Evolutionary conservation across 2,113 vertebrate species (phyloP).

Genomic region (Cygnus atratus): DNA sequence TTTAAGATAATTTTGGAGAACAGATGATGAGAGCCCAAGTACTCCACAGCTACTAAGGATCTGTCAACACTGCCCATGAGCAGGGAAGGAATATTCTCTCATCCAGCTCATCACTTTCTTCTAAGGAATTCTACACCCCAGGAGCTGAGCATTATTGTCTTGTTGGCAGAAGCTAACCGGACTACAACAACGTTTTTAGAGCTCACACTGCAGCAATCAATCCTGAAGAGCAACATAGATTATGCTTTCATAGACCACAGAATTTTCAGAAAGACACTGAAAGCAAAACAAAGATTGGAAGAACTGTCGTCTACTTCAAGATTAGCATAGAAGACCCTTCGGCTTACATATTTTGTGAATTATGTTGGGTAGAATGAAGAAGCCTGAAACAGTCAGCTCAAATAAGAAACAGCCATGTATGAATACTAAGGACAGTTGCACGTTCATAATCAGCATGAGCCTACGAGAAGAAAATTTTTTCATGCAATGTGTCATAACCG

Average conservation of each 20-base stretch:
- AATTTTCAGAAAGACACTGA: background rate
- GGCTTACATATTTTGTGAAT: background rate
- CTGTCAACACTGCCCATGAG: background rate
- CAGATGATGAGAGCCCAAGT: background rate
- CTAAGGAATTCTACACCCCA: background rate
- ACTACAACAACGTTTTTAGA: background rate
- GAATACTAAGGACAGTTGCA: background rate
- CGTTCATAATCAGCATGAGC: background rate
- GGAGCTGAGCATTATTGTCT: background rate
- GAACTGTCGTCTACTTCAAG: background rate
- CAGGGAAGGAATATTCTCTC: background rate
- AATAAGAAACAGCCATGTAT: background rate
- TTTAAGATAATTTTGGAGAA: background rate
- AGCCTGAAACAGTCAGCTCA: background rate
- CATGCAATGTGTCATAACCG: background rate
- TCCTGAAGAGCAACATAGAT: background rate
- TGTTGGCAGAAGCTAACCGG: background rate
- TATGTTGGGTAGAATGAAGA: background rate
- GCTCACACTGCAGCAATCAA: background rate
- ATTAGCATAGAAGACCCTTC: background rate
- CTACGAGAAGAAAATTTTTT: background rate
- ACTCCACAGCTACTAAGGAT: background rate
- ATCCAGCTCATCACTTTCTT: background rate
- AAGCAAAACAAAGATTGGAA: background rate
- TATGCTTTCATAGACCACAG: background rate